Evolutionary conservation across 2,888 invertebrate genomes (phyloP), one percentile per base, ranked within the genome.

Genomic region (Cremastobaeus sp.): DNA sequence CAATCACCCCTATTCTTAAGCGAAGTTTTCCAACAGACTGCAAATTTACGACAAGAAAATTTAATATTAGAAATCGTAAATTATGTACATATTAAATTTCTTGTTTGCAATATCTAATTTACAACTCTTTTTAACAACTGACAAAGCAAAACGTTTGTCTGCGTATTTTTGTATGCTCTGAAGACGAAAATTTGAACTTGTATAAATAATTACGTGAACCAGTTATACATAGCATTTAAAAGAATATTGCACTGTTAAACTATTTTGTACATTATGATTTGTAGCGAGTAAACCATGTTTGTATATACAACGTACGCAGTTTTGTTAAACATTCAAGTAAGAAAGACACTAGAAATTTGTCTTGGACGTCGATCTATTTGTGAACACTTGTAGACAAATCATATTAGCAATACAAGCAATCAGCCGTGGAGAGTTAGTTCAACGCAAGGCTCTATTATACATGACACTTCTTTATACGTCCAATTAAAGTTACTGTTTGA

Each of bases 401-500:
- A 39, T 64, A 52, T 15, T 62, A 50, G 37, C 17, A 62, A 30
- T 41, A 62, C 62, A 50, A 50, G 41, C 62, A 62, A 32, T 62
- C 30, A 12, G 41, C 41, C 39, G 34, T 62, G 37, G 34, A 30
- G 21, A 50, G 15, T 59, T 15, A 62, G 18, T 52, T 50, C 11
- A 41, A 28, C 17, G 28, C 18, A 52, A 41, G 17, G 32, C 15
- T 60, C 18, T 60, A 9, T 37, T 20, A 35, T 48, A 47, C 35
- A 39, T 30, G 30, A 48, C 60, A 39, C 48, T 14, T 45, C 25
- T 60, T 60, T 48, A 39, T 60, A 60, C 60, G 60, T 48, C 60
- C 60, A 60, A 48, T 39, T 60, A 60, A 48, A 30, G 45, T 57
- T 57, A 60, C 30, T 39, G 39, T 60, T 60, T 60, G 60, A 39